phyloP scores from a whole-genome alignment of 2,113 vertebrate species.

The Pterocles orientalis region DNA sequence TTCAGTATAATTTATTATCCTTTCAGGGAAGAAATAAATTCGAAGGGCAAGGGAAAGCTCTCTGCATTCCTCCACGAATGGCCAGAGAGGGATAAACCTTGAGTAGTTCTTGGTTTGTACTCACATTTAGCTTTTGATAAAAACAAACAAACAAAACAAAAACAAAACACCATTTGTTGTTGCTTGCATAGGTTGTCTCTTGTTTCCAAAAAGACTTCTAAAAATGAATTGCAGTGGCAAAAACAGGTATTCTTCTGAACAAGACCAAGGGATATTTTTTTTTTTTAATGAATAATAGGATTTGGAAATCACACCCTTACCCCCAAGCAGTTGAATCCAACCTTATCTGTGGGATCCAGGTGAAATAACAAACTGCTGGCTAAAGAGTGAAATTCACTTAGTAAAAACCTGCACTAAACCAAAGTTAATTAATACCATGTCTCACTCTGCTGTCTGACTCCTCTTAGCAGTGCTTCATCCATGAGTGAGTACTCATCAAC shows the following conservation, averaged over 20 bases:
- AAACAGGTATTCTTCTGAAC: not conserved
- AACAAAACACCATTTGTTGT: not conserved
- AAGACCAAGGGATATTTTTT: not conserved
- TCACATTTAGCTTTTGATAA: not conserved
- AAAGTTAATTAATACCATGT: not conserved
- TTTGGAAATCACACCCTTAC: not conserved
- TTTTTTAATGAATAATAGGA: not conserved
- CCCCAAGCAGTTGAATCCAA: not conserved
- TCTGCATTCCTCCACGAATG: not conserved
- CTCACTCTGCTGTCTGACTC: not conserved
- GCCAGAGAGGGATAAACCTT: not conserved
- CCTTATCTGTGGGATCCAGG: not conserved
- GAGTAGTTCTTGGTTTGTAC: not conserved
- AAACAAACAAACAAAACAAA: not conserved
- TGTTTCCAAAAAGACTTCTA: not conserved
- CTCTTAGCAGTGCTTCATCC: not conserved
- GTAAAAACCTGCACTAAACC: not conserved
- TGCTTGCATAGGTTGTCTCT: not conserved
- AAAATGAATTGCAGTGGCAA: not conserved
- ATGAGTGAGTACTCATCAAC: rapidly evolving
- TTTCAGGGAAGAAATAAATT: not conserved
- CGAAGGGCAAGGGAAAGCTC: not conserved
- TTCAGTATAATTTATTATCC: not conserved
- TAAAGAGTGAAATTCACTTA: not conserved
- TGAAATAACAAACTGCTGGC: not conserved